Evolutionary conservation across 2,888 invertebrate species (phyloP).

Genomic region (Agriopis aurantiaria): DNA sequence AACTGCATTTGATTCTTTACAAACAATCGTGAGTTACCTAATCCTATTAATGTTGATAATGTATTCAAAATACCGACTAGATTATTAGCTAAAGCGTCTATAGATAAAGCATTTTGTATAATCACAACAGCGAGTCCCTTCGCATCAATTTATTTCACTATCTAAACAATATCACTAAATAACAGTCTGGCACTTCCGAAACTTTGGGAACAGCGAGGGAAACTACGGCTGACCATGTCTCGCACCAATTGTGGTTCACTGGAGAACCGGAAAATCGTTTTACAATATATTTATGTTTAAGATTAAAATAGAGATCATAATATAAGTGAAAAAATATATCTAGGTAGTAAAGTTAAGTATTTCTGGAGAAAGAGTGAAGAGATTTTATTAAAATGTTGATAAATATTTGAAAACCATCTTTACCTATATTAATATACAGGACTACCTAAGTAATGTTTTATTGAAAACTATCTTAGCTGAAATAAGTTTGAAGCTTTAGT

Average conservation of each 20-base stretch:
- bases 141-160: conserved; percentile 73
- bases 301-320: not conserved
- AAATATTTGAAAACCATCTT: conserved; percentile 4
- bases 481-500: not conserved
- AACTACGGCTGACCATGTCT: conserved; percentile 83
- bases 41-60: conserved; percentile 68
- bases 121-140: conserved; percentile 80
- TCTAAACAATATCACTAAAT: conserved; percentile 81
- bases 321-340: not conserved
- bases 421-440: not conserved
- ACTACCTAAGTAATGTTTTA: not conserved
- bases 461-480: not conserved
- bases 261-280: conserved; percentile 72
- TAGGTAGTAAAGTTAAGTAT: not conserved
- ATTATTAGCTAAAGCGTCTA: conserved; percentile 82
- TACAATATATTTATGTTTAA: conserved; percentile 47
- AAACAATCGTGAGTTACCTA: conserved; percentile 51
- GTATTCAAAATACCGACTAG: conserved; percentile 81
- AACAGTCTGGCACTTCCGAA: conserved; percentile 85
- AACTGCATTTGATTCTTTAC: conserved; percentile 73
- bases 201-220: conserved; percentile 82
- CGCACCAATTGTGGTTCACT: conserved; percentile 71
- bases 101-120: conserved; percentile 84
- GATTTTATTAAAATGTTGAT: too few species aligned
- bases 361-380: not conserved